Conservation (phyloP, 2,888 invertebrate species). For the Nephrotoma appendiculata region DNA sequence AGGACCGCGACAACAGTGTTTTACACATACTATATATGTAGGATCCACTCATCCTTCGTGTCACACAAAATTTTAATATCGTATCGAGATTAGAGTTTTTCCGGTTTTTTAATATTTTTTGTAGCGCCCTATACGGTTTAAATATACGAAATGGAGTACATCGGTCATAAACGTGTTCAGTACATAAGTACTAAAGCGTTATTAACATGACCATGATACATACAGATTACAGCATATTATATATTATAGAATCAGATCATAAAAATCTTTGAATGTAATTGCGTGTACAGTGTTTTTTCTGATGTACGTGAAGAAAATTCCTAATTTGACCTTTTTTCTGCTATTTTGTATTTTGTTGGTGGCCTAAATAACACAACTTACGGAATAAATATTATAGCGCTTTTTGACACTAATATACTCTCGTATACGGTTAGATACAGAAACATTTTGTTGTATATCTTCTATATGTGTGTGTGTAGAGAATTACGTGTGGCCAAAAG, state of each 20-base stretch:
- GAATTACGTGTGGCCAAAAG: neutral
- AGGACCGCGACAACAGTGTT: too few species aligned
- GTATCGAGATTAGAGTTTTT: neutral
- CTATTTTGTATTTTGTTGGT: neutral
- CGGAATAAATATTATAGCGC: neutral
- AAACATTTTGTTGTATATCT: neutral
- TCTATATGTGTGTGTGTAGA: neutral
- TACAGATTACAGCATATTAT: neutral
- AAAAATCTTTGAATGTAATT: neutral
- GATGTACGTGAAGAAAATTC: neutral
- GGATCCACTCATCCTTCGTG: too few species aligned
- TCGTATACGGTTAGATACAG: too few species aligned
- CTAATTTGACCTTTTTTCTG: neutral
- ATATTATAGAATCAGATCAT: neutral
- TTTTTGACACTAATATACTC: neutral
- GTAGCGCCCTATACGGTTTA: neutral
- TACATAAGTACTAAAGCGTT: neutral
- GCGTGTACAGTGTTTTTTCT: neutral
- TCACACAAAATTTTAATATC: neutral
- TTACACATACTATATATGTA: too few species aligned
- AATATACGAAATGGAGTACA: neutral
- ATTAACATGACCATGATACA: neutral
- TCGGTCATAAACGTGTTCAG: neutral
- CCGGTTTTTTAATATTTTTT: neutral
- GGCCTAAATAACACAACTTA: neutral